Percentiles rank a stretch among this genome's conserved stretches.
These are phyloP conservation scores for Ostrea denselamellosa DNA, from an alignment of 1,140 invertebrate genomes.

Conservation along the genomic window DNA sequence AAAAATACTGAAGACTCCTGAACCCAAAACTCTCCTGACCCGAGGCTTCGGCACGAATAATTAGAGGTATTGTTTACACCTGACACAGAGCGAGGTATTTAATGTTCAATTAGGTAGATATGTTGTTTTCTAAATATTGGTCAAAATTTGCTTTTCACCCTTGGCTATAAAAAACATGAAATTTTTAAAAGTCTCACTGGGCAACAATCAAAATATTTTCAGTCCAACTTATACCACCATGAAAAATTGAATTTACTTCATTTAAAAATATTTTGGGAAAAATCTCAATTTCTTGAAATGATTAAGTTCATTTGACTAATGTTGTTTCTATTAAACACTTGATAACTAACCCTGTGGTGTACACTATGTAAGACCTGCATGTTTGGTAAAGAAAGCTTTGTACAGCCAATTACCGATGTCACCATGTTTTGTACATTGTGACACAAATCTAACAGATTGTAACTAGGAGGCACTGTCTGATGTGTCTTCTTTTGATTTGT, in stretches of 20 bases:
- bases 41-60: background rate
- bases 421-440: background rate
- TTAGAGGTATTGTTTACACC: background rate
- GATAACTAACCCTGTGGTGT: background rate
- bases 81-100: background rate
- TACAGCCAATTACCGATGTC: background rate
- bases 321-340: background rate
- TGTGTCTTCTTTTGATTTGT: background rate
- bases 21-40: background rate
- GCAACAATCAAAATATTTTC: background rate
- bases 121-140: background rate
- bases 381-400: background rate
- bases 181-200: background rate
- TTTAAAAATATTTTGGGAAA: background rate
- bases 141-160: background rate
- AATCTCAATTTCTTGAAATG: background rate
- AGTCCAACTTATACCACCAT: background rate
- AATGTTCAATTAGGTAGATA: background rate
- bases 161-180: background rate
- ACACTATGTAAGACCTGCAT: background rate
- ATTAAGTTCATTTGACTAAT: background rate
- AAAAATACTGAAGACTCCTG: background rate
- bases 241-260: background rate
- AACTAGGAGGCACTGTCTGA: background rate
- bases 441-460: background rate